phyloP scores from a whole-genome alignment of 2,113 vertebrate genomes.

The Zingel zingel region DNA sequence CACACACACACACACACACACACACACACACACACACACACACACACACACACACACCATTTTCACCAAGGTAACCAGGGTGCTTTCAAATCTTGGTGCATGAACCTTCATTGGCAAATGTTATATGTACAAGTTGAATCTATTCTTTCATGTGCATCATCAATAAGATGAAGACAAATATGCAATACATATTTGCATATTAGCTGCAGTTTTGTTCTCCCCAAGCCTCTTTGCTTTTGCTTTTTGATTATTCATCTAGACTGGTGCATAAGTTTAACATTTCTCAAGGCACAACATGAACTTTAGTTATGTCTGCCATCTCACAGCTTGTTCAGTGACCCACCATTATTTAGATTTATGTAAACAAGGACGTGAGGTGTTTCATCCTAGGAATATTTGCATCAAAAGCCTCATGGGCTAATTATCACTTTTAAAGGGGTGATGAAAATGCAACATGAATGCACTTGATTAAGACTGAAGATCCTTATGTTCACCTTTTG shows the following conservation, averaged over 20 bases:
- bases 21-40: too few species aligned
- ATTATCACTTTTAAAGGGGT: not conserved
- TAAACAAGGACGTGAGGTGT: constrained; percentile 42
- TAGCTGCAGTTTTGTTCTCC: constrained; percentile 10
- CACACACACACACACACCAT: not conserved
- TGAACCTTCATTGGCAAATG: constrained; percentile 11
- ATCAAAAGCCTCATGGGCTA: constrained; percentile 19
- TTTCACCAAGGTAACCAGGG: constrained; percentile 6
- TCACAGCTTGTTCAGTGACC: constrained; percentile 51
- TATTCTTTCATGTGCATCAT: not conserved
- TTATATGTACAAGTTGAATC: not conserved
- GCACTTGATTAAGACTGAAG: not conserved
- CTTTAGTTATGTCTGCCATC: constrained; percentile 37
- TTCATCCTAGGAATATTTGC: constrained; percentile 30
- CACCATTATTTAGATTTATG: constrained; percentile 57
- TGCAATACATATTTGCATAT: not conserved
- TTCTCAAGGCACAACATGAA: constrained; percentile 51
- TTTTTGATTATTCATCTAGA: constrained; percentile 41
- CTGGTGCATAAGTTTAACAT: constrained; percentile 35
- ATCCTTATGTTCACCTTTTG: not conserved
- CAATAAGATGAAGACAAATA: constrained; percentile 9
- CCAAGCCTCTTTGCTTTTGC: not conserved
- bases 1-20: not conserved
- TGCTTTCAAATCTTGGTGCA: not conserved
- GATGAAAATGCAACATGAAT: not conserved